Evolutionary conservation across 2,797 vertebrate species (phyloP), one percentile per base, ranked within the genome.

Genomic region (Mus minutoides): DNA sequence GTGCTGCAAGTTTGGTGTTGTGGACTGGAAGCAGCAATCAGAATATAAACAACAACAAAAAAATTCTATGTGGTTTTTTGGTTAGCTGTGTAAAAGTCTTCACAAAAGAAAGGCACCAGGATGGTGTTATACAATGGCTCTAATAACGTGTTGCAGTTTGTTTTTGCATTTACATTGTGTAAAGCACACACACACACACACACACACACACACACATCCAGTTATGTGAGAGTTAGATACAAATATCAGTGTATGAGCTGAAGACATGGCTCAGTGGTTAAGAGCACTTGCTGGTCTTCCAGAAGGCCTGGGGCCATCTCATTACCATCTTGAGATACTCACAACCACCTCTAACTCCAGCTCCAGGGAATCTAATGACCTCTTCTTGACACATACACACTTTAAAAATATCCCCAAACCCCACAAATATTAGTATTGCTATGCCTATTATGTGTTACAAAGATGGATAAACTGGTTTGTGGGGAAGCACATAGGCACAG

Each of bases 151-250:
- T 69, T n/a, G 31, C 34, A 31, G n/a, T 54, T 77, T 92, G 62
- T 90, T 92, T 96, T 76, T 92, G 29, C 49, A 78, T n/a, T 83
- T 8, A 78, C 58, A 88, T 76, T n/a, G n/a, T n/a, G n/a, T 64
- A 71, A 88, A 79, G 22, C 14, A 95, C 22, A 12, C 10, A 54
- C 21, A n/a, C n/a, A n/a, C n/a, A n/a, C n/a, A n/a, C n/a, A n/a
- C n/a, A n/a, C n/a, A n/a, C n/a, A n/a, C n/a, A n/a, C n/a, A n/a
- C n/a, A n/a, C n/a, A n/a, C n/a, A n/a, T n/a, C n/a, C 37, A 40
- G 75, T 79, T 84, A 40, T 49, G 21, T 52, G 43, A 86, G 29
- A 78, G 46, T 34, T 78, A 52, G 26, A 43, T 79, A 58, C n/a
- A 90, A 90, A 90, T 87, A n/a, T 54, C 46, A 78, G 46, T 52